A percentile compares a stretch with the other conserved stretches of the same genome.
Conservation (phyloP, 1,140 invertebrate species). For the Augochlora pura region DNA sequence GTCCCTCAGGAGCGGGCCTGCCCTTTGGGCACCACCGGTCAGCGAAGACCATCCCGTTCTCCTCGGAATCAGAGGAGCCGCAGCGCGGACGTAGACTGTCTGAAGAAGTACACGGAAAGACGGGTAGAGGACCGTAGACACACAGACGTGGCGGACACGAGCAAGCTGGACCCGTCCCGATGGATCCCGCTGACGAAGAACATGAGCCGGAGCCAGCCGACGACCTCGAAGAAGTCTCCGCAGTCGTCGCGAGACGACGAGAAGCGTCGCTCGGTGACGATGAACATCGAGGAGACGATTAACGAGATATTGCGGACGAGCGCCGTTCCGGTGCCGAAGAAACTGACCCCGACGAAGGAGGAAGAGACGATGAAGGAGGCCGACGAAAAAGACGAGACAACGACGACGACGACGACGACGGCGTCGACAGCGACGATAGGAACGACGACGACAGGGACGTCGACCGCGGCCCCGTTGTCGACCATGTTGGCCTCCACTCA, state of each 20-base stretch:
- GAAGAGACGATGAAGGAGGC: background rate
- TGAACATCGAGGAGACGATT: background rate
- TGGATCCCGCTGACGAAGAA: constrained; percentile 64
- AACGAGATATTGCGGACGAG: background rate
- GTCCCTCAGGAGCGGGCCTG: constrained; percentile 64
- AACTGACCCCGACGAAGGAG: constrained; percentile 25
- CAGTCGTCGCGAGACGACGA: constrained; percentile 21
- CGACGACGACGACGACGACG: background rate
- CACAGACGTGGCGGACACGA: constrained; percentile 65
- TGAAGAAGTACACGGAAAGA: constrained; percentile 72
- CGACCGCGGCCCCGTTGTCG: background rate
- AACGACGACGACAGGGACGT: constrained; percentile 56
- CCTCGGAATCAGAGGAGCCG: constrained; percentile 72
- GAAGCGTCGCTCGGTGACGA: constrained; percentile 12
- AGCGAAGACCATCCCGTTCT: constrained; percentile 70
- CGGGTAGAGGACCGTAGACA: constrained; percentile 69
- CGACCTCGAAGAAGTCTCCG: constrained; percentile 42
- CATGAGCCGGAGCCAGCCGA: constrained; percentile 14
- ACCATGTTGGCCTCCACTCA: background rate
- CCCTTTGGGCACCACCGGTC: constrained; percentile 68
- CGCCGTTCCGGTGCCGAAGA: background rate
- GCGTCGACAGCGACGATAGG: constrained; percentile 29
- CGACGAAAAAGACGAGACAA: background rate
- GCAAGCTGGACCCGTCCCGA: constrained; percentile 47
- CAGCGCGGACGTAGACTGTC: constrained; percentile 72